These are phyloP conservation scores for Leucania comma DNA, from an alignment of 2,888 invertebrate genomes.

Conservation along the genomic window DNA sequence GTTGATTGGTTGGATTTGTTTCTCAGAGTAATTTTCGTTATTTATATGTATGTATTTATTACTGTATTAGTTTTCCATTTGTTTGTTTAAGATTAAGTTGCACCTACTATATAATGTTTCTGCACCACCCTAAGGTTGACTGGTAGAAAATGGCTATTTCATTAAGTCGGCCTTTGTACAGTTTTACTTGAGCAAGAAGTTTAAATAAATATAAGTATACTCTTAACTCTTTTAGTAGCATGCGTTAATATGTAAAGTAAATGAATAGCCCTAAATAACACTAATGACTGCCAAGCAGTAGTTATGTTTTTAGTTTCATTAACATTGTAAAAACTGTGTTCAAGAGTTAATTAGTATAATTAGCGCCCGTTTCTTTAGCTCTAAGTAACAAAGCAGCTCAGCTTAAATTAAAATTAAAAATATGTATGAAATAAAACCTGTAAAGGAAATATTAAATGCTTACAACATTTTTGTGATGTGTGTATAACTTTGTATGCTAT, in stretches of 20 bases:
- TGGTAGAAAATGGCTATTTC: too few species aligned
- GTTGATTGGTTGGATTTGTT: too few species aligned
- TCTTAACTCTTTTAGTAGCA: too few species aligned
- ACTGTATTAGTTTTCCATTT: too few species aligned
- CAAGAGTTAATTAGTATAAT: constrained; percentile 34
- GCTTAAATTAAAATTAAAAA: constrained; percentile 20
- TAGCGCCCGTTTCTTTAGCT: constrained; percentile 29
- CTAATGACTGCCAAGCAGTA: constrained; percentile 4
- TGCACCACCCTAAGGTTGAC: too few species aligned
- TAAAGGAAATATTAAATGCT: constrained; percentile 7
- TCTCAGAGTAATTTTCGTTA: too few species aligned
- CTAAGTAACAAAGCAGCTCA: constrained; percentile 7
- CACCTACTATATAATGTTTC: too few species aligned
- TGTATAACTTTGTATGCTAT: constrained; percentile 1
- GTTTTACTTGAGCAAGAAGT: too few species aligned
- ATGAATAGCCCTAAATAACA: not conserved
- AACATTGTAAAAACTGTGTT: not conserved
- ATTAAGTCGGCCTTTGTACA: too few species aligned
- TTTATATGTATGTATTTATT: too few species aligned
- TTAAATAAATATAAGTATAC: too few species aligned
- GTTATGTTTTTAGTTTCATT: constrained; percentile 6
- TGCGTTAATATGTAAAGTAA: not conserved
- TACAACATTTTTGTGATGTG: constrained; percentile 2
- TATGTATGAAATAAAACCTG: constrained; percentile 20
- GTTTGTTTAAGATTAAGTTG: too few species aligned